Conservation (phyloP, 2,113 vertebrate species). For the Prolemur simus region DNA sequence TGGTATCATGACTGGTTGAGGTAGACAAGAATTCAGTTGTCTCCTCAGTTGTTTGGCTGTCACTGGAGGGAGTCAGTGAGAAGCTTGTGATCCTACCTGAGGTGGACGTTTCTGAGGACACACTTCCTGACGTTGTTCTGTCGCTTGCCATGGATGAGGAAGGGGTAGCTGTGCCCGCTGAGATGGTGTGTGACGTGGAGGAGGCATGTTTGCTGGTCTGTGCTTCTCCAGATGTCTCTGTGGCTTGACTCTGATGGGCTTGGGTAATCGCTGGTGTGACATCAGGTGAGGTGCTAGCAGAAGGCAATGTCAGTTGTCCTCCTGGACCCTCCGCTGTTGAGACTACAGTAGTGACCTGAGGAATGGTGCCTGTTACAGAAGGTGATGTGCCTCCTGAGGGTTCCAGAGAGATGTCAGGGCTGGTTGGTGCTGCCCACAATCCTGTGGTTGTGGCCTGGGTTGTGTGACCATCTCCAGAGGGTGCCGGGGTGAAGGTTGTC, state of each 20-base stretch:
- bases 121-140: too few relatives aligned
- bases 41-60: not conserved
- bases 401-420: not conserved
- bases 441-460: not conserved
- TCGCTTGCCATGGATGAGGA: not conserved
- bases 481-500: not conserved
- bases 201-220: not conserved
- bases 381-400: not conserved
- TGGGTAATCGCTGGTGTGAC: not conserved
- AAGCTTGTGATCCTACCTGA: not conserved
- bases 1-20: not conserved
- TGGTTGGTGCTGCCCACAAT: not conserved
- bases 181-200: too few relatives aligned
- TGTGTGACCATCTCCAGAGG: not conserved
- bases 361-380: too few relatives aligned
- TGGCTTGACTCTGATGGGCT: too few relatives aligned
- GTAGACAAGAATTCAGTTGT: not conserved
- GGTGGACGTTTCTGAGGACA: not conserved
- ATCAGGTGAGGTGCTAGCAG: not conserved
- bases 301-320: not conserved
- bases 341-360: not conserved
- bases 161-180: not conserved
- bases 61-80: not conserved
- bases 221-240: not conserved
- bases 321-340: not conserved